These are phyloP conservation scores for Syrrhaptes paradoxus DNA, from an alignment of 2,113 vertebrate species.

Conservation along the genomic window DNA sequence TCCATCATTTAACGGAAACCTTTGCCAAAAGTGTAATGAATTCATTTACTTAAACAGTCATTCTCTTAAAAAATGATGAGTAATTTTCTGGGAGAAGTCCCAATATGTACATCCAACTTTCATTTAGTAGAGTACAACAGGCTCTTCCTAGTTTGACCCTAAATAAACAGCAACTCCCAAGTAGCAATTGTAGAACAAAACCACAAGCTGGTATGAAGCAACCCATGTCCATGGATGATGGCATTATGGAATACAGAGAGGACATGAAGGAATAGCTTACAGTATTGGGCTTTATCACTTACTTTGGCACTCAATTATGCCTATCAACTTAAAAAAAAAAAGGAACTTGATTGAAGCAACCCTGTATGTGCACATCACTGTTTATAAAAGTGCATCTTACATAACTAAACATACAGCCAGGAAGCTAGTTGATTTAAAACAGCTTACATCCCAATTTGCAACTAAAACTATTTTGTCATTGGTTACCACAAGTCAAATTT, in stretches of 20 bases:
- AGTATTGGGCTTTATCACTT: background rate
- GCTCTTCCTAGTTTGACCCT: background rate
- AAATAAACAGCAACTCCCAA: background rate
- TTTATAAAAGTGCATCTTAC: background rate
- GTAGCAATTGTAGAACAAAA: background rate
- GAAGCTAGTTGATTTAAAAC: background rate
- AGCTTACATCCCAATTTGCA: background rate
- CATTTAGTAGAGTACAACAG: background rate
- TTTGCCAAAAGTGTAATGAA: background rate
- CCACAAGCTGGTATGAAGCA: background rate
- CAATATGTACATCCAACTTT: rapidly evolving
- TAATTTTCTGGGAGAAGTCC: background rate
- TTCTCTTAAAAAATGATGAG: background rate
- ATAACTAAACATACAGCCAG: background rate
- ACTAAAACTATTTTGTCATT: background rate
- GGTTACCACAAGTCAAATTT: background rate
- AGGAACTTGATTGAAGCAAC: background rate
- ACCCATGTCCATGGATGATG: background rate
- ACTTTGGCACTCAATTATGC: background rate
- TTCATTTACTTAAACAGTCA: background rate
- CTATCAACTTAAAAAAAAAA: background rate
- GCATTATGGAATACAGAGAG: background rate
- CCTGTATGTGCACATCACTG: background rate
- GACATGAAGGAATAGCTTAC: background rate
- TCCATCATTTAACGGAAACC: background rate